Conservation (phyloP, 2,113 vertebrate genomes). For the Carassius auratus region DNA sequence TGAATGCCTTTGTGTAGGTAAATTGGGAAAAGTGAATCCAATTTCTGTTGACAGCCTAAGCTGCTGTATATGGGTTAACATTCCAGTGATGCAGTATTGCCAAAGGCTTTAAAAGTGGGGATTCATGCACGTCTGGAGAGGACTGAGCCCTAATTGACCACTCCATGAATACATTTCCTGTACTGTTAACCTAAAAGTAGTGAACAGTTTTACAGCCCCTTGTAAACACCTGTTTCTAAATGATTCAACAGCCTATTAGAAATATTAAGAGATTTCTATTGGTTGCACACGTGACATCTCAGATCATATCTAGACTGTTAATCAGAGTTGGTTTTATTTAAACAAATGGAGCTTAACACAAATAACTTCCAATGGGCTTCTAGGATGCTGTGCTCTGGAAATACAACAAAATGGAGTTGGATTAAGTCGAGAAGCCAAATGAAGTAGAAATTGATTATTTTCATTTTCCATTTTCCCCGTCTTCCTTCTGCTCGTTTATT, state of each 20-base stretch:
- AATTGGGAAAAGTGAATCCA: neutral
- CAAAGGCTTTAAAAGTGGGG: conserved; percentile 15
- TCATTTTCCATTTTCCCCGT: neutral
- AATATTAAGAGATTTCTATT: neutral
- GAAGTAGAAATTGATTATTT: conserved; percentile 17
- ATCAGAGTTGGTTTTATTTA: neutral
- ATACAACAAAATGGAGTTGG: neutral
- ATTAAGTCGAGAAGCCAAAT: conserved; percentile 24
- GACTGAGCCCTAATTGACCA: conserved; percentile 36
- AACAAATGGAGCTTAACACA: neutral
- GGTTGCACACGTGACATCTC: neutral
- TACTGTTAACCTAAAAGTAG: neutral
- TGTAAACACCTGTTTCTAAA: conserved; percentile 24
- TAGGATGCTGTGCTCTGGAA: neutral
- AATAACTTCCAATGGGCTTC: conserved; percentile 2
- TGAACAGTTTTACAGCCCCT: neutral
- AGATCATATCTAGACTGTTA: neutral
- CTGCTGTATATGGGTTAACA: conserved; percentile 20
- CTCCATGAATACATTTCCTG: conserved; percentile 23
- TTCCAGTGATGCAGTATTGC: conserved; percentile 22
- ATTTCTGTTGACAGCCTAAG: conserved; percentile 12
- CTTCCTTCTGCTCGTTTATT: conserved; percentile 47
- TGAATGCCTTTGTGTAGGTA: neutral
- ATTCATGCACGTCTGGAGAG: conserved; percentile 31
- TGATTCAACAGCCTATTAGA: neutral